These are phyloP conservation scores for Lophius americanus DNA, from an alignment of 2,797 vertebrate species.

Conservation along the genomic window DNA sequence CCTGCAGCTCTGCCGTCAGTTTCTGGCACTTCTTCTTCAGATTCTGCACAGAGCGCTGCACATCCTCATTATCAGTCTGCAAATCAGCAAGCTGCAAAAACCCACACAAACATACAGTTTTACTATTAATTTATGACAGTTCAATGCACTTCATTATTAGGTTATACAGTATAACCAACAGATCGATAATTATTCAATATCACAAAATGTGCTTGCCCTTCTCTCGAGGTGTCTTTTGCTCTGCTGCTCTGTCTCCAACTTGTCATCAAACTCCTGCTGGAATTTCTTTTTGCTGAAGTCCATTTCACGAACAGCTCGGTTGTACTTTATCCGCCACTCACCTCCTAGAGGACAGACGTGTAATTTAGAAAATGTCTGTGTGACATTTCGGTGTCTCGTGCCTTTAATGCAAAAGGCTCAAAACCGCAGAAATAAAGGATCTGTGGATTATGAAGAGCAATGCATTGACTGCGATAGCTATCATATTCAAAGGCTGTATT, in stretches of 20 bases:
- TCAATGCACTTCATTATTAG: slow-evolving; percentile 19
- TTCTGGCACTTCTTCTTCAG: slow-evolving; percentile 96
- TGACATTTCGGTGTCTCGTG: slow-evolving; percentile 63
- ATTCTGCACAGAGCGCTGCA: slow-evolving; percentile 91
- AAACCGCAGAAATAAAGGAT: slow-evolving; percentile 61
- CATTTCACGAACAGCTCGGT: slow-evolving; percentile 90
- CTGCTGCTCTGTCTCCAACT: slow-evolving; percentile 96
- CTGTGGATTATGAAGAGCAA: slow-evolving; percentile 56
- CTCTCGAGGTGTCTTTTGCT: slow-evolving; percentile 92
- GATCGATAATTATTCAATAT: slow-evolving; percentile 6
- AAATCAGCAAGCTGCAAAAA: slow-evolving; percentile 87
- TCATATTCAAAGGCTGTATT: slow-evolving; percentile 54
- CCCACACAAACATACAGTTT: slow-evolving; percentile 5
- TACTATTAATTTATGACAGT: slow-evolving; percentile 19
- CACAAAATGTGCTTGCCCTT: slow-evolving; percentile 76
- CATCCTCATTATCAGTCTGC: slow-evolving; percentile 93
- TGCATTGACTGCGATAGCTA: slow-evolving; percentile 42
- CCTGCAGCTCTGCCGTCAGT: slow-evolving; percentile 92
- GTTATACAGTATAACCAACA: slow-evolving; percentile 14
- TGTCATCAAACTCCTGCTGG: slow-evolving; percentile 96
- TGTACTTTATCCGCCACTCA: slow-evolving; percentile 95
- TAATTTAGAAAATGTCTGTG: slow-evolving; percentile 47
- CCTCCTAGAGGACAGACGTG: slow-evolving; percentile 80
- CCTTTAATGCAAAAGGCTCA: slow-evolving; percentile 59
- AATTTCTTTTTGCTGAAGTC: slow-evolving; percentile 95